These are phyloP conservation scores for Enteromius radiatus DNA, from an alignment of 2,797 vertebrate species.

Conservation along the genomic window DNA sequence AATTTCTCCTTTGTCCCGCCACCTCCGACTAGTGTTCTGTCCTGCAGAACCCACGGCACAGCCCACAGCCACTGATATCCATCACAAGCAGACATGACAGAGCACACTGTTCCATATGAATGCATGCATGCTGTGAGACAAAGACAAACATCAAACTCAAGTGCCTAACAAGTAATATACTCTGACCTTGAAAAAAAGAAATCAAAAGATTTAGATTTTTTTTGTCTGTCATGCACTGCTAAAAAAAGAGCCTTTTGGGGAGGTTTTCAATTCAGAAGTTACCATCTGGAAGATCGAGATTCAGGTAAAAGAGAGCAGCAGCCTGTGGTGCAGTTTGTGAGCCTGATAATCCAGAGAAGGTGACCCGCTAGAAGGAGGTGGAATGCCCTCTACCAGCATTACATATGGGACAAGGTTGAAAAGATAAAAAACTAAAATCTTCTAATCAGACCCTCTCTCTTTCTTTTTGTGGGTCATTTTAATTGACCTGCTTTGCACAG, in stretches of 20 bases:
- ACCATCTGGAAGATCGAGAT: neutral
- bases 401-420: slow-evolving; percentile 12
- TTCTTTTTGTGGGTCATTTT: neutral
- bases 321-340: neutral
- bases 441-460: neutral
- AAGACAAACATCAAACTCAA: neutral
- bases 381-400: slow-evolving; percentile 1
- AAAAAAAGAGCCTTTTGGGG: slow-evolving; percentile 3
- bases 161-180: neutral
- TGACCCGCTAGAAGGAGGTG: neutral
- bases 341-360: slow-evolving; percentile 4
- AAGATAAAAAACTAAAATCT: neutral
- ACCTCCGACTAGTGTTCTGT: slow-evolving; percentile 37
- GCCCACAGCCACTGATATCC: slow-evolving; percentile 6
- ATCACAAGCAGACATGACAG: slow-evolving; percentile 10
- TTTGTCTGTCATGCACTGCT: neutral
- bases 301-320: neutral
- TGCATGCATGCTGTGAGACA: slow-evolving; percentile 14
- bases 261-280: slow-evolving; percentile 11
- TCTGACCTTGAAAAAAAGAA: neutral
- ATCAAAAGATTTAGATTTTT: neutral
- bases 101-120: slow-evolving; percentile 4
- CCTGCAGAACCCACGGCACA: slow-evolving; percentile 24
- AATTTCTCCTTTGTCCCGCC: slow-evolving; percentile 53
- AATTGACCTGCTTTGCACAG: neutral